Conservation (phyloP, 2,797 vertebrate genomes). For the Acrossocheilus fasciatus region DNA sequence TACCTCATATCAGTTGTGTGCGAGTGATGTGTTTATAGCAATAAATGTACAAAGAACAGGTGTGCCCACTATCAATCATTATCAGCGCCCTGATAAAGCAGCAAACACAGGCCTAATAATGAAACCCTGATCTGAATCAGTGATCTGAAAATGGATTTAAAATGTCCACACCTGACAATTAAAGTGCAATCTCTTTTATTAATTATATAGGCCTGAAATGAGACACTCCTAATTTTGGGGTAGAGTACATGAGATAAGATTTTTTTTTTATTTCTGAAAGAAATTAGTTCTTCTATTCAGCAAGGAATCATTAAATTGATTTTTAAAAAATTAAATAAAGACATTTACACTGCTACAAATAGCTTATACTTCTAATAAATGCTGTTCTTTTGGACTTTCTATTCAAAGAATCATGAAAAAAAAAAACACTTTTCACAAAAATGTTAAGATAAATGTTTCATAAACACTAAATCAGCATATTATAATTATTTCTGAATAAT, state of each 20-base stretch:
- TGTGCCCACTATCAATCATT: neutral
- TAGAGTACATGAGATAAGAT: neutral
- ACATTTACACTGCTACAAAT: neutral
- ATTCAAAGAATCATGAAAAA: neutral
- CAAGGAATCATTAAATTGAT: neutral
- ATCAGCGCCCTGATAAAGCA: neutral
- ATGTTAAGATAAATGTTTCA: neutral
- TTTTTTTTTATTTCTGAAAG: neutral
- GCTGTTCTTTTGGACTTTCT: neutral
- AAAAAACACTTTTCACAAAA: neutral
- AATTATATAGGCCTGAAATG: neutral
- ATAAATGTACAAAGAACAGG: constrained; percentile 10
- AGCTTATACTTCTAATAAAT: neutral
- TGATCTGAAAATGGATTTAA: neutral
- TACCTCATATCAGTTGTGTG: neutral
- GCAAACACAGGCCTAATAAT: constrained; percentile 2
- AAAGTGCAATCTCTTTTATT: neutral
- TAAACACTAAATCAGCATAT: neutral
- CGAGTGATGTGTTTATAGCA: neutral
- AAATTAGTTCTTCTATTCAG: neutral
- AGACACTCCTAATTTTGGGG: neutral
- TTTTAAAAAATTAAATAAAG: neutral
- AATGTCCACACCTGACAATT: neutral
- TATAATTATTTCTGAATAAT: neutral
- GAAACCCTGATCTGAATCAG: neutral